A percentile compares a stretch with the other conserved stretches of the same genome.
Conservation (phyloP, 1,140 invertebrate species). For the Dendroctonus valens region DNA sequence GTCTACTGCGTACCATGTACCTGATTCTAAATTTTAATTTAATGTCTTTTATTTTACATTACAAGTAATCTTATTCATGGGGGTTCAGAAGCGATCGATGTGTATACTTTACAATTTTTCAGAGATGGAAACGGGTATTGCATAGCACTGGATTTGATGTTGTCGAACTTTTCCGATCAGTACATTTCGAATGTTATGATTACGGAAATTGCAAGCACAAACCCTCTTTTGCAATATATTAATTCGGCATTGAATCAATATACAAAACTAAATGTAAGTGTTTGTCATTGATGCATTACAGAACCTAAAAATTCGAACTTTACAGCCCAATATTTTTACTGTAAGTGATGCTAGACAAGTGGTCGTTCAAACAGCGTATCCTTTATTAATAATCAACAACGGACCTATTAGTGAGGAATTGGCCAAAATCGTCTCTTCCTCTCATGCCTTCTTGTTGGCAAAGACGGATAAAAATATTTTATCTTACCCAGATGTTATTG, state of each 20-base stretch:
- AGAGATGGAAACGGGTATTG: conserved; percentile 46
- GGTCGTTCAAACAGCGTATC: conserved; percentile 39
- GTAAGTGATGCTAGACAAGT: conserved; percentile 40
- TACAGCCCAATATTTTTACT: conserved; percentile 39
- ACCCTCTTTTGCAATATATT: conserved; percentile 37
- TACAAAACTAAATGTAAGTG: conserved; percentile 41
- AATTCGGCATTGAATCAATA: conserved; percentile 41
- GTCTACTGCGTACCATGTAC: too few species aligned
- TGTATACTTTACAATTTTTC: conserved; percentile 10
- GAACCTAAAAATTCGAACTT: conserved; percentile 10
- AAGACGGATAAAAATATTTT: conserved; percentile 36
- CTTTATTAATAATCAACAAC: conserved; percentile 43
- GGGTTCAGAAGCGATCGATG: too few species aligned
- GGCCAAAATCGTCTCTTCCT: conserved; percentile 35
- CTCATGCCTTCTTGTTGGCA: conserved; percentile 41
- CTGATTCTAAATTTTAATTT: too few species aligned
- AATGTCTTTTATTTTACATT: too few species aligned
- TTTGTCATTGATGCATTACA: neutral
- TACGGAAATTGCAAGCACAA: conserved; percentile 40
- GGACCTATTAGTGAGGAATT: conserved; percentile 37
- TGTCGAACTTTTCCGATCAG: conserved; percentile 40
- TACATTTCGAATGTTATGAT: conserved; percentile 39
- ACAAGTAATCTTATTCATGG: too few species aligned
- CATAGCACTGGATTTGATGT: conserved; percentile 40
- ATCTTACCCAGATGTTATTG: conserved; percentile 30